These are phyloP conservation scores for Triops cancriformis DNA, from an alignment of 1,140 invertebrate species.

Conservation along the genomic window DNA sequence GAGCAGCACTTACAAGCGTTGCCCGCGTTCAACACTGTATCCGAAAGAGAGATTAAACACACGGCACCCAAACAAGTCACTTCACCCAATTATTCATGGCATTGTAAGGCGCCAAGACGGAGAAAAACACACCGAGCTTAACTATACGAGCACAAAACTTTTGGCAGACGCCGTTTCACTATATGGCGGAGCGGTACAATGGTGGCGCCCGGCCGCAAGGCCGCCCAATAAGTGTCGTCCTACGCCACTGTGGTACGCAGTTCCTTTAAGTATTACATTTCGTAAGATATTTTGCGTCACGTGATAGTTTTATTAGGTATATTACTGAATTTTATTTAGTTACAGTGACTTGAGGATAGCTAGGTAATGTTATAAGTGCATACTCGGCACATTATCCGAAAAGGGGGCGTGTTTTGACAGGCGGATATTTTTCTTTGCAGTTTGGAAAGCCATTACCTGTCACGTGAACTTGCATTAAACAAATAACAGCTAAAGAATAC, in stretches of 20 bases:
- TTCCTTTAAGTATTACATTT: neutral
- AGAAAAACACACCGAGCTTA: neutral
- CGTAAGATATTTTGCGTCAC: no score
- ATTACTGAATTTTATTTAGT: no score
- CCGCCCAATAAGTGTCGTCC: neutral
- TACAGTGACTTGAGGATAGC: no score
- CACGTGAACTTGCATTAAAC: neutral
- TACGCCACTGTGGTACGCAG: neutral
- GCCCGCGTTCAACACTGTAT: neutral
- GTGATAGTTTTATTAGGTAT: no score
- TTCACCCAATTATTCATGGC: slow-evolving; percentile 10
- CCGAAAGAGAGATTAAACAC: neutral
- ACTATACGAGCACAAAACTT: neutral
- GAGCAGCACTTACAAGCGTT: slow-evolving; percentile 2
- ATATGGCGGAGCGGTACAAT: neutral
- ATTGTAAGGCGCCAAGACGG: neutral
- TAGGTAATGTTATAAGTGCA: no score
- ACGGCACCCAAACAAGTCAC: neutral
- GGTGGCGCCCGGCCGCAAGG: slow-evolving; percentile 4
- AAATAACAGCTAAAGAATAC: neutral
- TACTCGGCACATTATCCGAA: no score
- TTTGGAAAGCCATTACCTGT: neutral
- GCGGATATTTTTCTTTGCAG: neutral
- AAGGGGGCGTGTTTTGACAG: neutral
- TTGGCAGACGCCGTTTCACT: slow-evolving; percentile 9